Conservation (phyloP, 2,113 vertebrate species). For the Zosterops lateralis region DNA sequence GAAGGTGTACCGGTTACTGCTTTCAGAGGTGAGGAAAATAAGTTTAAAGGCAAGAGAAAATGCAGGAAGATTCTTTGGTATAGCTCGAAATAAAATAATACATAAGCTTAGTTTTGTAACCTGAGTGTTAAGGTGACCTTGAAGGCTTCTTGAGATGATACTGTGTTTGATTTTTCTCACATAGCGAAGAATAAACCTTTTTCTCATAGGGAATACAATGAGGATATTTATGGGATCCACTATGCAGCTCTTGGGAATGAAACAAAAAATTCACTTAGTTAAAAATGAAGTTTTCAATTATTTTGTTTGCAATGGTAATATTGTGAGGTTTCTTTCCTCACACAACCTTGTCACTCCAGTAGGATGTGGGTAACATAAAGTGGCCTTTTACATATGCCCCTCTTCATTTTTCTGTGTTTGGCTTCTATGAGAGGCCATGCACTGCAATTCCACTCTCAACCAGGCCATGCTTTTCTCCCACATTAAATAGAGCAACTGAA, state of each 20-base stretch:
- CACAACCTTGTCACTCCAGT: not conserved
- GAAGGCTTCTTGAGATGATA: not conserved
- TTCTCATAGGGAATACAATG: not conserved
- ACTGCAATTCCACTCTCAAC: not conserved
- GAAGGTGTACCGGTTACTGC: not conserved
- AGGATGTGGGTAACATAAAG: not conserved
- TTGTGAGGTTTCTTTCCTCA: not conserved
- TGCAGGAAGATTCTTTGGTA: not conserved
- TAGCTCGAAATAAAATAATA: not conserved
- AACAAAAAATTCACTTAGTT: not conserved
- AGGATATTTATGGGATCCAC: not conserved
- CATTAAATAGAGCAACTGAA: not conserved
- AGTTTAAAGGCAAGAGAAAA: not conserved
- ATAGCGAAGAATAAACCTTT: not conserved
- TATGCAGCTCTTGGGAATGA: not conserved
- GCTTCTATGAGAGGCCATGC: not conserved
- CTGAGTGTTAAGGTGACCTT: not conserved
- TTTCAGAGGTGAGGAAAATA: not conserved
- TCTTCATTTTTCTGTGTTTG: not conserved
- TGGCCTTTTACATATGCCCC: not conserved
- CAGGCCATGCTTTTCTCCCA: not conserved
- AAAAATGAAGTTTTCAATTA: not conserved
- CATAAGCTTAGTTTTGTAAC: not conserved
- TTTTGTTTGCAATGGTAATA: not conserved
- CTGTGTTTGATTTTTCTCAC: not conserved